Percentiles rank a stretch among this genome's conserved stretches.
These are phyloP conservation scores for Xylota sylvarum DNA, from an alignment of 2,888 invertebrate species.

Conservation along the genomic window DNA sequence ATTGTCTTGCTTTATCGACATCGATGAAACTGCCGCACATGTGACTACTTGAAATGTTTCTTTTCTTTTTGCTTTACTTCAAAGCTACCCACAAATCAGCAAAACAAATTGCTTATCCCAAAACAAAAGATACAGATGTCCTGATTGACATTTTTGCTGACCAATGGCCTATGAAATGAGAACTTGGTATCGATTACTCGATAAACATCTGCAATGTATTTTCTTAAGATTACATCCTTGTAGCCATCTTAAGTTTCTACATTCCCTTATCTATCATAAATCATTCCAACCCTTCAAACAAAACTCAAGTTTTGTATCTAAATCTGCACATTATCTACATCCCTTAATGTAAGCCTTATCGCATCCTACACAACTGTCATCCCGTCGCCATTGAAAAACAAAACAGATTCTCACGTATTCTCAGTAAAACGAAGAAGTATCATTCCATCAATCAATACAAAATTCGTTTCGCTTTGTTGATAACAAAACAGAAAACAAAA, in stretches of 20 bases:
- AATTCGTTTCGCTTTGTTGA: neutral
- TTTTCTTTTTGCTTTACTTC: neutral
- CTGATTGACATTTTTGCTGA: neutral
- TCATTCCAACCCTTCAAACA: constrained; percentile 5
- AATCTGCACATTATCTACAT: constrained; percentile 3
- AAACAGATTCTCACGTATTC: constrained; percentile 8
- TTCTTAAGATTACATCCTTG: neutral
- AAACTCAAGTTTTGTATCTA: constrained; percentile 12
- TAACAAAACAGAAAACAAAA: neutral
- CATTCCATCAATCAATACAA: constrained; percentile 28
- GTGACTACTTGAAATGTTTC: neutral
- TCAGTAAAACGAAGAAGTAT: neutral
- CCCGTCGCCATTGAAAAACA: neutral
- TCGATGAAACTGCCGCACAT: neutral
- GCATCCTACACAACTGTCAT: neutral
- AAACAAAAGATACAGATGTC: neutral
- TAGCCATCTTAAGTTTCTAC: constrained; percentile 1
- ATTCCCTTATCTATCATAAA: constrained; percentile 27
- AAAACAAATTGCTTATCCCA: neutral
- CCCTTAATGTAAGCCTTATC: neutral
- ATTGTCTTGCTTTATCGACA: too few species aligned
- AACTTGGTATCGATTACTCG: neutral
- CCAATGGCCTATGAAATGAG: neutral
- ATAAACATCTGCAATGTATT: neutral
- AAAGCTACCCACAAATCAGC: neutral